These are phyloP conservation scores for Myocastor coypus DNA, from an alignment of 2,113 vertebrate genomes.

Conservation along the genomic window DNA sequence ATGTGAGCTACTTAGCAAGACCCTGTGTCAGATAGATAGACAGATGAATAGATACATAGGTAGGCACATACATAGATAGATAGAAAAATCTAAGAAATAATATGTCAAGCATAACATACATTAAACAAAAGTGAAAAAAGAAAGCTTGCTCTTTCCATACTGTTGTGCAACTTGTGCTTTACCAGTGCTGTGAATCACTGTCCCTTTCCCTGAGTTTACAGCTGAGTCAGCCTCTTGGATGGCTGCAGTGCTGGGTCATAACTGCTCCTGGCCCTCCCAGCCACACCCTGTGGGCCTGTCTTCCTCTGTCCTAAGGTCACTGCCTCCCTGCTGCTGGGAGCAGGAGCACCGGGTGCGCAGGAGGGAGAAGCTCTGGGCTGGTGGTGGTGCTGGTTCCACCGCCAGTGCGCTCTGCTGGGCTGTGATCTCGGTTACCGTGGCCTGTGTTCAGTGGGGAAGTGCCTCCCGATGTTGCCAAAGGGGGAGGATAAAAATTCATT, in stretches of 20 bases:
- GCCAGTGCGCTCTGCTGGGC: background rate
- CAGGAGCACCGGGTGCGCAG: background rate
- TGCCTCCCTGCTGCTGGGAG: background rate
- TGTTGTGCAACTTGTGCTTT: constrained; percentile 9
- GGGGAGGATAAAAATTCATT: background rate
- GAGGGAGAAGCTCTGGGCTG: background rate
- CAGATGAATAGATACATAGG: background rate
- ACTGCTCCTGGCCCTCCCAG: background rate
- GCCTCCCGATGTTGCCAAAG: background rate
- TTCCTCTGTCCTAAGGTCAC: background rate
- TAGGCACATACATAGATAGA: too few species aligned
- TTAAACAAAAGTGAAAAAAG: constrained; percentile 7
- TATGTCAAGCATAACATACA: background rate
- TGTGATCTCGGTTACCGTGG: background rate
- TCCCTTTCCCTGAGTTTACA: background rate
- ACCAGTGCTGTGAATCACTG: background rate
- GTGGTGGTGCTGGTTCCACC: background rate
- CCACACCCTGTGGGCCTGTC: background rate
- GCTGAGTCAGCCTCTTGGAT: background rate
- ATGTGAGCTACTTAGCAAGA: background rate
- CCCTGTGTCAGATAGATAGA: background rate
- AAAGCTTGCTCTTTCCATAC: background rate
- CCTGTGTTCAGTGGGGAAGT: background rate
- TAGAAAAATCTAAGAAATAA: background rate
- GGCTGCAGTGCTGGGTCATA: background rate